Percentiles rank a stretch among this genome's conserved stretches.
Evolutionary conservation across 2,797 vertebrate species (phyloP).

Genomic region (Hippoglossus hippoglossus): DNA sequence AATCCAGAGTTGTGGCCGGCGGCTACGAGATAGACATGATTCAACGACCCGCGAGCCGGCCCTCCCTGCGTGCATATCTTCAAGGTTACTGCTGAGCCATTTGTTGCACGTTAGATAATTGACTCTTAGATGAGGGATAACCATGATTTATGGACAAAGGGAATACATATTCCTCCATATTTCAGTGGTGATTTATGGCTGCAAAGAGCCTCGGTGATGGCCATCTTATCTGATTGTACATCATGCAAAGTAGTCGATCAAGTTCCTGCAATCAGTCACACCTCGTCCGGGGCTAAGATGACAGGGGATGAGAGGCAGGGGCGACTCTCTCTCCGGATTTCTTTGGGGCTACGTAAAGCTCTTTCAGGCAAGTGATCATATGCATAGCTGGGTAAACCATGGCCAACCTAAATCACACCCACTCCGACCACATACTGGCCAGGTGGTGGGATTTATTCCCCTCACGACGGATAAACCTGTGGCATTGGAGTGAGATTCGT

Average conservation of each 20-base stretch:
- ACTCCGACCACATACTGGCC: conserved; percentile 38
- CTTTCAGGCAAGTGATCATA: conserved; percentile 69
- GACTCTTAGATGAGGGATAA: conserved; percentile 83
- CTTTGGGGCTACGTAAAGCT: conserved; percentile 58
- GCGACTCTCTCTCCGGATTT: conserved; percentile 49
- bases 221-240: conserved; percentile 83
- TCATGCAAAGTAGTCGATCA: conserved; percentile 85
- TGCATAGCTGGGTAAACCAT: conserved; percentile 59
- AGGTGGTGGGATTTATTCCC: conserved; percentile 58
- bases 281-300: conserved; percentile 52
- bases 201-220: conserved; percentile 78
- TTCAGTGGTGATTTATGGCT: conserved; percentile 81
- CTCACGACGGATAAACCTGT: conserved; percentile 44
- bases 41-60: conserved; percentile 20
- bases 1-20: conserved; percentile 17
- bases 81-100: conserved; percentile 79
- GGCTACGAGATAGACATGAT: conserved; percentile 33
- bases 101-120: conserved; percentile 82
- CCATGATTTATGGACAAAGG: conserved; percentile 82
- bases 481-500: conserved; percentile 52
- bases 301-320: conserved; percentile 64
- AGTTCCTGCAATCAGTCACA: conserved; percentile 75
- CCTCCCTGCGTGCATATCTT: conserved; percentile 55
- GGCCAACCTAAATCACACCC: conserved; percentile 66
- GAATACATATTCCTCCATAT: conserved; percentile 81